A percentile compares a stretch with the other conserved stretches of the same genome.
Conservation (phyloP, 2,888 invertebrate genomes). For the Pollenia angustigena region DNA sequence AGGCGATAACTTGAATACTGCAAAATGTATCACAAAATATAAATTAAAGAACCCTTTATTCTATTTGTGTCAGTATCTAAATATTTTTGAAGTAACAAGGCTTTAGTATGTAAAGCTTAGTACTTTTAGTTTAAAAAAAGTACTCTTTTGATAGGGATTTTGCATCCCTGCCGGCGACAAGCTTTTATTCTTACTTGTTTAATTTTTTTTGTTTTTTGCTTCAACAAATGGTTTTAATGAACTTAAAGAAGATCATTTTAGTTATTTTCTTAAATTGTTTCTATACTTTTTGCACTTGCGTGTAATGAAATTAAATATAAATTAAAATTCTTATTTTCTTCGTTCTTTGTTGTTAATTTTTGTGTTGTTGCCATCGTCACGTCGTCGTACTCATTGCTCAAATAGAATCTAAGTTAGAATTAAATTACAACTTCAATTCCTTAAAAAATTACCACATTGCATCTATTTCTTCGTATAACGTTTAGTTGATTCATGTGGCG, state of each 20-base stretch:
- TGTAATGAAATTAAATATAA: constrained; percentile 55
- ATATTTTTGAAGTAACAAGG: no score
- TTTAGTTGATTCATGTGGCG: neutral
- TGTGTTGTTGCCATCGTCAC: neutral
- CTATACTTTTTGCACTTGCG: constrained; percentile 45
- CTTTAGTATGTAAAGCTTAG: no score
- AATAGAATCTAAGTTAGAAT: constrained; percentile 30
- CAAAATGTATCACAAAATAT: no score
- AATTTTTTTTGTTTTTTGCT: constrained; percentile 7
- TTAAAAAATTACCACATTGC: neutral
- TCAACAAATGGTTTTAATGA: constrained; percentile 31
- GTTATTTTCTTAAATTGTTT: neutral
- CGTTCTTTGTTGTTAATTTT: constrained; percentile 24
- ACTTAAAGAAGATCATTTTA: constrained; percentile 17
- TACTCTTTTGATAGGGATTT: neutral
- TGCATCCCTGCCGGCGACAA: neutral
- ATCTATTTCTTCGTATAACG: constrained; percentile 12
- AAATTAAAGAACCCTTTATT: no score
- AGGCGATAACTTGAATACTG: no score
- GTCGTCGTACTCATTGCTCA: constrained; percentile 31
- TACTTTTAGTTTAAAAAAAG: neutral
- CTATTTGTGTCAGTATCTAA: no score
- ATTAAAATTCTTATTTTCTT: constrained; percentile 57
- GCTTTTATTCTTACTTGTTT: constrained; percentile 2
- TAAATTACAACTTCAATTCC: neutral